phyloP scores from a whole-genome alignment of 2,888 invertebrate genomes.

The Tortricodes alternella region DNA sequence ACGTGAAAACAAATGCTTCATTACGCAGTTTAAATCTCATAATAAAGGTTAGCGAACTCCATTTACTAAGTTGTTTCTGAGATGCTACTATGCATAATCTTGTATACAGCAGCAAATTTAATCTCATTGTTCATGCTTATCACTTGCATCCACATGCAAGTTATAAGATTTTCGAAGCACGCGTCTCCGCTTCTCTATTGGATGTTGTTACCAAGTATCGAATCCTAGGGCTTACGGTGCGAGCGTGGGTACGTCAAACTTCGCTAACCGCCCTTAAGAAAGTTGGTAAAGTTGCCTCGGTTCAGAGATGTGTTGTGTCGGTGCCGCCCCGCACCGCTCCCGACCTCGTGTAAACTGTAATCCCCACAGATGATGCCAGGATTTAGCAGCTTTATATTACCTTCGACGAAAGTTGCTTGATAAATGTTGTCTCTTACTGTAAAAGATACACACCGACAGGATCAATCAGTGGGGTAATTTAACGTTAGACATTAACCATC shows the following conservation, averaged over 20 bases:
- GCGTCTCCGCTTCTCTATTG: conserved; percentile 58
- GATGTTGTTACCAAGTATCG: conserved; percentile 72
- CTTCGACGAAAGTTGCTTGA: conserved; percentile 65
- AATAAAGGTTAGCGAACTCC: background rate
- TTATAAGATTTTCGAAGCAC: conserved; percentile 36
- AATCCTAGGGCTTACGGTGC: conserved; percentile 75
- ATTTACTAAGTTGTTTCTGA: background rate
- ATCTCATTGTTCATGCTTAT: conserved; percentile 27
- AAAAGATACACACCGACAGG: conserved; percentile 35
- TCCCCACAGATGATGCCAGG: conserved; percentile 76
- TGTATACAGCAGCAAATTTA: conserved; percentile 2
- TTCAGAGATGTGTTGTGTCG: conserved; percentile 69
- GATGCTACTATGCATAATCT: background rate
- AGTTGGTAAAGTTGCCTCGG: conserved; percentile 76
- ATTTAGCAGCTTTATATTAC: conserved; percentile 75
- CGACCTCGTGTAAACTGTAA: conserved; percentile 75
- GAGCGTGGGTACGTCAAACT: conserved; percentile 79
- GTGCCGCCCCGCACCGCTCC: conserved; percentile 47
- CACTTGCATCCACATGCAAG: conserved; percentile 26
- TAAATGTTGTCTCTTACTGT: conserved; percentile 57
- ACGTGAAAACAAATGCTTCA: too few relatives aligned
- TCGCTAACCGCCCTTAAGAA: conserved; percentile 79
- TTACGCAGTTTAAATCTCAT: too few relatives aligned
- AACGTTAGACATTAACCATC: conserved; percentile 1
- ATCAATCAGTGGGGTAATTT: conserved; percentile 32